Conservation (phyloP, 2,888 invertebrate genomes). For the Cerastoderma edule region DNA sequence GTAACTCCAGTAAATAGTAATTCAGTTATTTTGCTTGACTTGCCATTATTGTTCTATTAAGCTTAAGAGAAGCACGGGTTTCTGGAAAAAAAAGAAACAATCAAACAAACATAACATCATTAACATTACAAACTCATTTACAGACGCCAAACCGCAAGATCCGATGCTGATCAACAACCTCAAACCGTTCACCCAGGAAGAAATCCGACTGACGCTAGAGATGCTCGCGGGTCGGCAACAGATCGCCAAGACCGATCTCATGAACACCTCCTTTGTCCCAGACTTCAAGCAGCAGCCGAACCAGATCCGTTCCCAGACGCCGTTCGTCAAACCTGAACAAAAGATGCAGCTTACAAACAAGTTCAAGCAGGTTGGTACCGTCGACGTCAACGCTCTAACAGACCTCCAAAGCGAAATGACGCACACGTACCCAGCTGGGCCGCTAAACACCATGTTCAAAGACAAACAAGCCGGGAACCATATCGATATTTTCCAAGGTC, state of each 20-base stretch:
- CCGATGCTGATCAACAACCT: too few relatives aligned
- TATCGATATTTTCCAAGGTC: too few relatives aligned
- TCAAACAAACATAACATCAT: neutral
- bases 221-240: neutral
- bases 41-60: neutral
- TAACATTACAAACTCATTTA: neutral
- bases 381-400: neutral
- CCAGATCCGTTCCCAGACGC: neutral
- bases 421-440: neutral
- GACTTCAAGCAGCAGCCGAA: conserved; percentile 8
- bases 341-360: neutral
- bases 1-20: neutral
- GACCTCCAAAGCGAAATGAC: neutral
- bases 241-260: neutral
- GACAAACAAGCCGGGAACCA: neutral
- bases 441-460: neutral
- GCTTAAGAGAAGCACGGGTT: neutral
- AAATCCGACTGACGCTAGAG: neutral
- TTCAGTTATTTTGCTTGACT: neutral
- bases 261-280: neutral
- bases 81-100: neutral
- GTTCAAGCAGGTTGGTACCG: neutral
- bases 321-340: neutral
- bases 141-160: neutral
- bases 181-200: too few relatives aligned